A percentile compares a stretch with the other conserved stretches of the same genome.
Conservation (phyloP, 2,113 vertebrate genomes). For the Mus musculus region DNA sequence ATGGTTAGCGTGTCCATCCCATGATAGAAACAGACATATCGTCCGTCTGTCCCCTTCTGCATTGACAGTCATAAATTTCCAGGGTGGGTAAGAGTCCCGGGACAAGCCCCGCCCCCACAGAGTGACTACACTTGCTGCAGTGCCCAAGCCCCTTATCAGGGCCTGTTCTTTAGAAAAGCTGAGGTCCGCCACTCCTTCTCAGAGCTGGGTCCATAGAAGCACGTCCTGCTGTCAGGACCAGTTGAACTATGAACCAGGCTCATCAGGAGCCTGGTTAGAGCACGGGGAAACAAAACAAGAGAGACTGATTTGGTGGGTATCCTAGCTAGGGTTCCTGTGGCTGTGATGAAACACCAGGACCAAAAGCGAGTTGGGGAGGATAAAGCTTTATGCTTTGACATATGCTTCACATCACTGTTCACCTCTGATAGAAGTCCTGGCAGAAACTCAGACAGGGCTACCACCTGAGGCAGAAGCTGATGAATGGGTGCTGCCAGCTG, state of each 20-base stretch:
- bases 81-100: not conserved
- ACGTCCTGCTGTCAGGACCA: not conserved
- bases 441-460: not conserved
- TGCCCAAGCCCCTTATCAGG: too few species aligned
- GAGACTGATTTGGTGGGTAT: not conserved
- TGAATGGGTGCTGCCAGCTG: too few species aligned
- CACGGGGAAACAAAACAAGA: not conserved
- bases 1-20: not conserved
- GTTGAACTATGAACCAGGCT: constrained; percentile 35
- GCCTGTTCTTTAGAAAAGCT: not conserved
- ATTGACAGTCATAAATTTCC: not conserved
- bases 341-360: not conserved
- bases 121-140: not conserved
- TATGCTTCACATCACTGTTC: not conserved
- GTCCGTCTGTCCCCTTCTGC: not conserved
- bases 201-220: not conserved
- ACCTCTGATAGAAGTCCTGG: not conserved
- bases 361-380: not conserved
- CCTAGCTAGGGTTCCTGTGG: not conserved
- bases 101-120: too few species aligned
- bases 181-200: not conserved
- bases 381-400: not conserved
- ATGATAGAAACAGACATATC: not conserved
- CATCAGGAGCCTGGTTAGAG: not conserved
- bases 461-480: not conserved